Base-by-base conservation (phyloP, 2,113 vertebrate genomes). In the Onychostoma macrolepis region DNA sequence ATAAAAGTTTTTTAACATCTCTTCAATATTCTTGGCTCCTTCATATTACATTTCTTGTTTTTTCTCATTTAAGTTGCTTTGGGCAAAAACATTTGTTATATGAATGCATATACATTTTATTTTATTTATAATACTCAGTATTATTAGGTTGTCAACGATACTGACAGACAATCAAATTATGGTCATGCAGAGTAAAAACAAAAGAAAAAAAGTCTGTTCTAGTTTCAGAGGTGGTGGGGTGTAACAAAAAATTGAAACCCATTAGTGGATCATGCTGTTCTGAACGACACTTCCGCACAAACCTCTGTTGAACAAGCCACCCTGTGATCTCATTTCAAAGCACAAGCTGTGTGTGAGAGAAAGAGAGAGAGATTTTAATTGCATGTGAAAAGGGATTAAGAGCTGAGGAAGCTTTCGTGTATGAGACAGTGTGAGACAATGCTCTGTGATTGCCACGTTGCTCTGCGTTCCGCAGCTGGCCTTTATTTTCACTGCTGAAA, bases 401-500 rank as follows among this genome's bases (percentile, higher is more conserved):
- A 36, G 21, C 61, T 76, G 33, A 74, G 63, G 61, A 45, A 48
- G 58, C 43, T 67, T 83, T 48, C 43, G 48, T 82, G 53, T 76
- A 28, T 63, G 75, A 41, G 83, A 28, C 30, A 11, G 56, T 75
- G 67, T 82, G 72, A 53, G 83, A 87, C 53, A 86, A 74, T 86
- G 86, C 74, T 87, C 80, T 58, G n/a, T 86, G 86, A 87, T 85
- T 80, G 83, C 53, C 10, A 48, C 21, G 21, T 19, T 69, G 58
- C 75, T 28, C 67, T 76, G 43, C 21, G 36, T 84, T 71, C 75
- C 53, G 41, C 88, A 84, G 80, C 85, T 89, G 85, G 85, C 41
- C 75, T 83, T 89, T 86, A 85, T 88, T 86, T 86, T 67, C 75
- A 82, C 65, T 71, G 33, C 85, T 84, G 88, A 74, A 86, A 86